Base-by-base conservation (phyloP, 2,113 vertebrate species). In the Lampris incognitus region DNA sequence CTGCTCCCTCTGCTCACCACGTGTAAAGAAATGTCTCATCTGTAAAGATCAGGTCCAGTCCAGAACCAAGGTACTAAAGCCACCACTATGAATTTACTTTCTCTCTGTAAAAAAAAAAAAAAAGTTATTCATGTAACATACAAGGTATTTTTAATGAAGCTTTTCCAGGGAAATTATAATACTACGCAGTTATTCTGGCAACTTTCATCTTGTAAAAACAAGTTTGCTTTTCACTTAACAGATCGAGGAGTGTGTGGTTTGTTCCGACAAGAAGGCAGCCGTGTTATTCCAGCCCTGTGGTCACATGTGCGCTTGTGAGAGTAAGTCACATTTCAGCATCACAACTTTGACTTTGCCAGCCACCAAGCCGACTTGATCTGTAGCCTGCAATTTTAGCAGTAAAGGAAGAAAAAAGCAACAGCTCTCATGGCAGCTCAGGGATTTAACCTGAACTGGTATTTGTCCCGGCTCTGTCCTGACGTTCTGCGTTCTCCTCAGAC, bases 261-360 rank as follows among this genome's bases (percentile, higher is more conserved):
- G 98, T 90, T 99, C 98, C 37, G 98, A 99, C 88, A 99, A 99
- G 95, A 99, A 99, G 87, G 98, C 98, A 83, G 96, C 98, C 11
- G 97, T 99, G 46, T 95, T 99, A 78, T 99, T 99, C 91, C 97
- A 99, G 84, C 98, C 98, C 77, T 99, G 98, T 75, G 98, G 98
- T 80, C 98, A 99, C 92, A 99, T 99, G 98, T 99, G 98, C 91
- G 98, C 98, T 88, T 99, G 98, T 95, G 98, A 99, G 88, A 99
- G 98, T 99, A 95, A 97, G 98, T 98, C 74, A 2, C 44, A 13
- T 55, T 42, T 46, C 13, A 11, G 1, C 58, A 52, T 59, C n/a
- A 24, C 6, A 39, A 13, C 8, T 5, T 41, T 55, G n/a, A 56
- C 69, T 55, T 50, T 54, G 1, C 11, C 59, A 36, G 8, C 5